These are phyloP conservation scores for Xestia ashworthii DNA, from an alignment of 2,888 invertebrate species.

Conservation along the genomic window DNA sequence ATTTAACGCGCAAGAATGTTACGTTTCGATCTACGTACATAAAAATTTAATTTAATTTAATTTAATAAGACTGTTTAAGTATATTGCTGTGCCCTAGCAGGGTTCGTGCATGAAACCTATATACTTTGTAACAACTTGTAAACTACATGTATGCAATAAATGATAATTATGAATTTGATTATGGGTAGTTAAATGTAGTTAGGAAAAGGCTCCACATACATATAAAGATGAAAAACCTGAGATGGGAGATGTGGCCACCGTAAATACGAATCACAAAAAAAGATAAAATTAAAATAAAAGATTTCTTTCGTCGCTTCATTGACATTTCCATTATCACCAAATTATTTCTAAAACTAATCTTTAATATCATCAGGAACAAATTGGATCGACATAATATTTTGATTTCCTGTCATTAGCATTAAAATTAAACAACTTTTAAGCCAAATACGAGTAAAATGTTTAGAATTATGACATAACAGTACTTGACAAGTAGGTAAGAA, in stretches of 20 bases:
- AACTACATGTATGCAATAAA: no score
- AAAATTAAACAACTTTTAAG: neutral
- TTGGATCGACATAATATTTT: conserved; percentile 7
- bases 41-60: no score
- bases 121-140: no score
- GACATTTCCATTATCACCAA: neutral
- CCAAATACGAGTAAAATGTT: conserved; percentile 18
- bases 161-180: no score
- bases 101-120: no score
- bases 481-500: neutral
- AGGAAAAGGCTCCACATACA: neutral
- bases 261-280: no score
- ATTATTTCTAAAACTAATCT: neutral
- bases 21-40: no score
- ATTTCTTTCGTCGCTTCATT: neutral
- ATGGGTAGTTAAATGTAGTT: neutral
- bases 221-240: no score
- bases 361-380: conserved; percentile 9
- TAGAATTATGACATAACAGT: conserved; percentile 4
- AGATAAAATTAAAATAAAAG: no score
- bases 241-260: neutral
- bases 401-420: conserved; percentile 35
- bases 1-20: no score
- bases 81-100: no score
- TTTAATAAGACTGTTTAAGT: no score